Base-by-base conservation (phyloP, 2,113 vertebrate species). In the Orthochromis malagaraziensis region DNA sequence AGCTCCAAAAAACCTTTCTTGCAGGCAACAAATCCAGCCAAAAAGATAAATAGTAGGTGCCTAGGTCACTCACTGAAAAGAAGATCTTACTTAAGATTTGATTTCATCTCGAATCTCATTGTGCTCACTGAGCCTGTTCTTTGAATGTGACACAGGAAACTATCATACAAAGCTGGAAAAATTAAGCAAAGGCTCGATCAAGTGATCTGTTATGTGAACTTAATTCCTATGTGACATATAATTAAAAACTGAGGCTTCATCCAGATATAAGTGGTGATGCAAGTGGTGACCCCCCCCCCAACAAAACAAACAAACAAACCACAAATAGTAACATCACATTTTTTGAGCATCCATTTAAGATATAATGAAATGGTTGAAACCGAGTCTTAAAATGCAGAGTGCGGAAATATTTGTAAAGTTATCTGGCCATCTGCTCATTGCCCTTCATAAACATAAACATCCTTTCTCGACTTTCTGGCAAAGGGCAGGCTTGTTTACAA, bases 341-440 rank as follows among this genome's bases (percentile, higher is more conserved):
- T 3, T 45, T 6, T 10, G 21, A 45, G 38, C 21, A 26, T 73
- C 14, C 38, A 16, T 45, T 73, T 49, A n/a, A 31, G 42, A n/a
- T 31, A 47, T 31, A 17, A 19, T 75, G 40, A 49, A 17, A 29
- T 75, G 70, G 14, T 31, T 75, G 70, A 49, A 49, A 75, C 9
- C 14, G 12, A 49, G 70, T 49, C 6, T 47, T 9, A 19, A 77
- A 49, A 47, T 77, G 45, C 24, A 49, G 40, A 45, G 5, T 45
- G 9, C 0, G 4, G 38, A 45, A 33, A 77, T 51, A 19, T 77
- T 33, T 29, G 24, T 19, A 0, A 77, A 19, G 24, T 31, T 31
- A 77, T 77, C 26, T 49, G 26, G 26, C 70, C 42, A 49, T 77
- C 10, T 77, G 42, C 6, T 31, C 10, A 7, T 29, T n/a, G 45